phyloP scores from a whole-genome alignment of 2,113 vertebrate species.

The Boleophthalmus pectinirostris region DNA sequence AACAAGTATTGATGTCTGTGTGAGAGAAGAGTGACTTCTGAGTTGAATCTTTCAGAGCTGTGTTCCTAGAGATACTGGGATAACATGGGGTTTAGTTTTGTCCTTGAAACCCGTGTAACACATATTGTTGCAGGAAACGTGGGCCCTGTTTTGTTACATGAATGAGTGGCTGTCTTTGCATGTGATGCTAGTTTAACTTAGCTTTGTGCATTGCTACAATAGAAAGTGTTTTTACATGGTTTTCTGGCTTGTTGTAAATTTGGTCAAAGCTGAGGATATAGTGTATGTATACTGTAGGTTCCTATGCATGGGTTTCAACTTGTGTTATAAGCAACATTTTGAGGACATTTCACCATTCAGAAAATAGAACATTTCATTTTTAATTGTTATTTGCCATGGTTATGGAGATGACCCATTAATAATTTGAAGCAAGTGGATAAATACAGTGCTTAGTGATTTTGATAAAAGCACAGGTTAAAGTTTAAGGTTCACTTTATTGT shows the following conservation, averaged over 20 bases:
- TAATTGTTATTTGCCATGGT: too few species aligned
- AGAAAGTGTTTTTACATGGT: not conserved
- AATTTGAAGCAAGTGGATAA: too few species aligned
- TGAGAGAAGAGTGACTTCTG: conserved; percentile 10
- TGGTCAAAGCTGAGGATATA: too few species aligned
- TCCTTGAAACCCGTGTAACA: not conserved
- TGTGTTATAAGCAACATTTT: too few species aligned
- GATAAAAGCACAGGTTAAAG: too few species aligned
- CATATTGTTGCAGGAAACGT: not conserved
- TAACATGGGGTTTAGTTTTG: conserved; percentile 9
- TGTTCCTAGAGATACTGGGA: not conserved
- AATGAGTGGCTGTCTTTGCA: not conserved
- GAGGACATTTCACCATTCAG: too few species aligned
- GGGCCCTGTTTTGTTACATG: not conserved
- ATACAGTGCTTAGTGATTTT: too few species aligned
- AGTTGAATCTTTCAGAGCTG: conserved; percentile 13
- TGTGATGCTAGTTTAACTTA: not conserved
- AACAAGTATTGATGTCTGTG: conserved; percentile 33
- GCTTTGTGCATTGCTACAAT: not conserved
- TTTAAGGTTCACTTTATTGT: too few species aligned
- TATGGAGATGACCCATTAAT: too few species aligned
- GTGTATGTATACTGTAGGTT: too few species aligned
- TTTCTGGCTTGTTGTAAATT: not conserved
- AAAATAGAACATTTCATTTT: too few species aligned
- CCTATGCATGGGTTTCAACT: too few species aligned